Base-by-base conservation (phyloP, 1,140 invertebrate species). In the Bilobella aurantiaca region DNA sequence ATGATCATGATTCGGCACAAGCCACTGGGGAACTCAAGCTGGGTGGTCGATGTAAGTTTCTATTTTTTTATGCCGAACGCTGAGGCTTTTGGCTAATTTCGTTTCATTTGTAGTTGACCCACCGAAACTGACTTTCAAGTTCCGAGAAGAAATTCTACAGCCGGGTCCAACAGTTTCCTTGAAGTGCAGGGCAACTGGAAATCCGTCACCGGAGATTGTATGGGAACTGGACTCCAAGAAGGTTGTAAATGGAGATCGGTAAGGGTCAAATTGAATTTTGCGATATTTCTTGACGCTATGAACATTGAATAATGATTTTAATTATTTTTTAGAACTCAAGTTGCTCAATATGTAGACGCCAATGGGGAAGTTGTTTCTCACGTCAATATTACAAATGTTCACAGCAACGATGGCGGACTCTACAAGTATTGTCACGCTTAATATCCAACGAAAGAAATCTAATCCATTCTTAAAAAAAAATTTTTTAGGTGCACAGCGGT, bases 301-400 rank as follows among this genome's bases (percentile, higher is more conserved):
- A 42, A 42, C 16, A 58, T 37, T n/a, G n/a, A n/a, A n/a, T n/a
- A n/a, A n/a, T n/a, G n/a, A n/a, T n/a, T n/a, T n/a, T n/a, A n/a
- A n/a, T n/a, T n/a, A n/a, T n/a, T n/a, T 72, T 74, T 63, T 65
- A 82, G 83, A 67, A 75, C 86, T 58, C 86, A 88, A 79, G 87
- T 94, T 71, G 91, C 90, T 63, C 90, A 93, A 76, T 92, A 90
- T 76, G 86, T 90, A 1, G 90, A 88, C 0, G 85, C 87, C 3
- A 88, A 89, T 69, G 93, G 93, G 16, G 92, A 96, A 79, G 90
- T 96, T 21, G 89, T 95, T 56, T 95, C 92, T 1, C 89, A 94
- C 76, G 81, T 98, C 61, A 96, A 96, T 76, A 92, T 97, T 66
- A 90, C 90, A 3, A 88, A 86, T 32, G 90, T 94, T 58, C 87